A percentile compares a stretch with the other conserved stretches of the same genome.
Conservation (phyloP, 2,797 vertebrate species). For the Notoglanidium macrostoma region DNA sequence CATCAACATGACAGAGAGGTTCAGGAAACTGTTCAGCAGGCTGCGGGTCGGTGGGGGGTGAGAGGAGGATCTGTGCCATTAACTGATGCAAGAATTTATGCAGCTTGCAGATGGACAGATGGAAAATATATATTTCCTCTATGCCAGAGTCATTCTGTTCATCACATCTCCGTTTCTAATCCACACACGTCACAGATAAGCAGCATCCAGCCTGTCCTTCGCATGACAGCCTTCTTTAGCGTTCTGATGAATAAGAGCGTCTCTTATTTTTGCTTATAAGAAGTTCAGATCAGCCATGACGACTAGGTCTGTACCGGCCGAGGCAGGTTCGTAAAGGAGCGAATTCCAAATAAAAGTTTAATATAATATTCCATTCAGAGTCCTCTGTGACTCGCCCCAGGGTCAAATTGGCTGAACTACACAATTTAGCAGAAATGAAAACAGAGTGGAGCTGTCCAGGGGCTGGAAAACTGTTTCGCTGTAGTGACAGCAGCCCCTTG, state of each 20-base stretch:
- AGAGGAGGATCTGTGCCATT: constrained; percentile 32
- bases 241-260: neutral
- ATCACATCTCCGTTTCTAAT: neutral
- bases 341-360: constrained; percentile 21
- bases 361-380: constrained; percentile 18
- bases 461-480: constrained; percentile 26
- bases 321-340: constrained; percentile 4
- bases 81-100: constrained; percentile 27
- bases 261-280: too few relatives aligned
- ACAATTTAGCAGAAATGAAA: neutral
- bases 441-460: constrained; percentile 40
- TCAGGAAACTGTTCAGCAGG: constrained; percentile 34
- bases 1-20: constrained; percentile 37
- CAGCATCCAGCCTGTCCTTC: neutral
- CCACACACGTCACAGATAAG: neutral
- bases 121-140: constrained; percentile 37
- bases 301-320: neutral
- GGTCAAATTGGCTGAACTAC: constrained; percentile 18
- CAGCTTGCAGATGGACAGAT: constrained; percentile 33
- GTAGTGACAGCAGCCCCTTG: constrained; percentile 52
- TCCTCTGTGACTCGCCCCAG: constrained; percentile 12
- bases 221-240: neutral
- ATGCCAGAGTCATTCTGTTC: constrained; percentile 1
- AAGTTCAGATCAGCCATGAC: neutral
- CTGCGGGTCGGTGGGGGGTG: neutral